Percentiles rank a stretch among this genome's conserved stretches.
These are phyloP conservation scores for Aphelenchoides avenae DNA, from an alignment of 1,140 invertebrate species.

Conservation along the genomic window DNA sequence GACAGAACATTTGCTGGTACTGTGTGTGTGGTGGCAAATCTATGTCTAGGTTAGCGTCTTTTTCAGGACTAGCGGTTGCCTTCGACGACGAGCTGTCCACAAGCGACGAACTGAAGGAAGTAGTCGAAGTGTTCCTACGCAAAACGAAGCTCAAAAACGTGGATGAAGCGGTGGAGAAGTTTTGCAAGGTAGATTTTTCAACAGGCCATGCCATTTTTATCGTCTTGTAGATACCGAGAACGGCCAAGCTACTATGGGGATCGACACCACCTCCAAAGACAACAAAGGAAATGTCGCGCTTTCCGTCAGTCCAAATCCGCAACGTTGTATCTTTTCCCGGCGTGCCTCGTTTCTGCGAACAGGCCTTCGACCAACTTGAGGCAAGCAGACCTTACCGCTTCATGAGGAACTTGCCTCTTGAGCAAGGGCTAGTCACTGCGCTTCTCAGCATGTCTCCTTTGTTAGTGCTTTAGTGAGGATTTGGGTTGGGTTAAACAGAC, in stretches of 20 bases:
- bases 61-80: conserved; percentile 67
- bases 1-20: conserved; percentile 75
- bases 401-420: no score
- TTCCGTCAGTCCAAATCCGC: conserved; percentile 69
- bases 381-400: no score
- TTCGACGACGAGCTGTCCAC: conserved; percentile 67
- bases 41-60: conserved; percentile 9
- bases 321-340: conserved; percentile 78
- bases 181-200: conserved; percentile 40
- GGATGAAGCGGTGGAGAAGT: conserved; percentile 60
- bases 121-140: conserved; percentile 63
- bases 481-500: no score
- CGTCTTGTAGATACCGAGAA: conserved; percentile 59
- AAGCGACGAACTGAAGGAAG: conserved; percentile 66
- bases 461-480: no score
- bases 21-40: conserved; percentile 23
- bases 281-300: conserved; percentile 58
- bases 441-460: no score
- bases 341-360: conserved; percentile 68
- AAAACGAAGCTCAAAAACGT: conserved; percentile 57
- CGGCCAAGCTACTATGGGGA: conserved; percentile 60
- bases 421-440: no score
- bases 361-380: conserved; percentile 64
- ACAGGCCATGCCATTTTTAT: background rate
- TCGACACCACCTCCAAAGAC: conserved; percentile 24